Base-by-base conservation (phyloP, 1,140 invertebrate genomes). In the Bombus superbus region DNA sequence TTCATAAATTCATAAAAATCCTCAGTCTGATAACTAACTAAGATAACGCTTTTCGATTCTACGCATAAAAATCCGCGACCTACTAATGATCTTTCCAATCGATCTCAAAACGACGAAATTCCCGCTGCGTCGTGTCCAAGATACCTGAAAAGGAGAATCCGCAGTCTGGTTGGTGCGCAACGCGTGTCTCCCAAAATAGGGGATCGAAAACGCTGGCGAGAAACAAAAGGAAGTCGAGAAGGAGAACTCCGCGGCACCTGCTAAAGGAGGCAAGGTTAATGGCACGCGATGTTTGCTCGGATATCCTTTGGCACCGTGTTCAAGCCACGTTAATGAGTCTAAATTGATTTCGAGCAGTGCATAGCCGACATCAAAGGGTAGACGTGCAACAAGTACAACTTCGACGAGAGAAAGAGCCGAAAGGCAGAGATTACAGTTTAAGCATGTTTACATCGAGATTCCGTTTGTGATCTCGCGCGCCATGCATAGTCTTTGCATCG, bases 391-490 rank as follows among this genome's bases (percentile, higher is more conserved):
- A 90, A 92, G 91, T 91, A 91, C 18, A 53, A 22, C 86, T 84
- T 72, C 77, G 15, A 35, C 64, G 62, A 81, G 85, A 87, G 88
- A 87, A 62, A 85, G 88, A 76, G 83, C 84, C 87, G 47, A 83
- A 83, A 89, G 85, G 53, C 89, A 64, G 85, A 89, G 88, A 91
- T 91, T 91, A 89, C 88, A 73, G 86, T 89, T 91, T 91, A 91
- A 92, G 91, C 89, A 88, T 91, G 91, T 92, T 92, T 92, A 92
- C 90, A 86, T 92, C 91, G 91, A 89, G 88, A 91, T 87, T 90
- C 66, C 80, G 77, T 89, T 86, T 91, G 85, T 89, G 90, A 91
- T 92, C 88, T 91, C 85, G 87, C 87, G 90, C 86, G 83, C 87
- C 87, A 86, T 85, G 87, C 90, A 91, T 89, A 91, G 87, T 81